Evolutionary conservation across 1,140 invertebrate genomes (phyloP).

Genomic region (Luehdorfia chinensis): DNA sequence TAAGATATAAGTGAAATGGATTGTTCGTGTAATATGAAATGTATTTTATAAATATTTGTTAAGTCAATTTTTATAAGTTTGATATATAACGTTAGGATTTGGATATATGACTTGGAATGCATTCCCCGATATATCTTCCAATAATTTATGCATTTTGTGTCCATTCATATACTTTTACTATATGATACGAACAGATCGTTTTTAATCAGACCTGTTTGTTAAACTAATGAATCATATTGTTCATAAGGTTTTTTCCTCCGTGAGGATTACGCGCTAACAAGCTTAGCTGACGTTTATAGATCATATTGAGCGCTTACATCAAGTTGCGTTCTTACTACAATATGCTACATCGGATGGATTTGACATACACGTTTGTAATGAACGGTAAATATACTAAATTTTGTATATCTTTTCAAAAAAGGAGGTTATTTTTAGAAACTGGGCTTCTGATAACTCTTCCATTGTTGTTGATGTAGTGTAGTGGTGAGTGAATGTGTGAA

Average conservation of each 20-base stretch:
- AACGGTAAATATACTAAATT: background rate
- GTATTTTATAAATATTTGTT: slow-evolving; percentile 44
- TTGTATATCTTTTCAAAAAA: slow-evolving; percentile 19
- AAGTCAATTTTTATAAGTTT: slow-evolving; percentile 64
- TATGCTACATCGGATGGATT: background rate
- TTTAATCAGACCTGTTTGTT: slow-evolving; percentile 22
- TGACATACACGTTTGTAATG: background rate
- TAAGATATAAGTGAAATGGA: slow-evolving; percentile 25
- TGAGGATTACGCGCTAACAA: slow-evolving; percentile 28
- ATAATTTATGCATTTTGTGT: slow-evolving; percentile 48
- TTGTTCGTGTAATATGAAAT: slow-evolving; percentile 27
- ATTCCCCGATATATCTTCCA: slow-evolving; percentile 62
- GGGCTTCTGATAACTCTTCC: slow-evolving; percentile 66
- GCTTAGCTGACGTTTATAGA: background rate
- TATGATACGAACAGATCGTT: slow-evolving; percentile 21
- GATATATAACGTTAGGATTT: slow-evolving; percentile 34
- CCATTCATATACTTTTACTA: slow-evolving; percentile 29
- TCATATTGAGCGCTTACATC: background rate
- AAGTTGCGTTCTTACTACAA: background rate
- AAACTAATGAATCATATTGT: slow-evolving; percentile 7
- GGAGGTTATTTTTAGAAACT: slow-evolving; percentile 33
- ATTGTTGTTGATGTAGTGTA: slow-evolving; percentile 48
- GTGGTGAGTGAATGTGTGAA: slow-evolving; percentile 28
- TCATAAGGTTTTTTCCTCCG: slow-evolving; percentile 28
- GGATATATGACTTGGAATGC: slow-evolving; percentile 44